Evolutionary conservation across 2,888 invertebrate species (phyloP), one percentile per base, ranked within the genome.

Genomic region (Drosophila borborema): DNA sequence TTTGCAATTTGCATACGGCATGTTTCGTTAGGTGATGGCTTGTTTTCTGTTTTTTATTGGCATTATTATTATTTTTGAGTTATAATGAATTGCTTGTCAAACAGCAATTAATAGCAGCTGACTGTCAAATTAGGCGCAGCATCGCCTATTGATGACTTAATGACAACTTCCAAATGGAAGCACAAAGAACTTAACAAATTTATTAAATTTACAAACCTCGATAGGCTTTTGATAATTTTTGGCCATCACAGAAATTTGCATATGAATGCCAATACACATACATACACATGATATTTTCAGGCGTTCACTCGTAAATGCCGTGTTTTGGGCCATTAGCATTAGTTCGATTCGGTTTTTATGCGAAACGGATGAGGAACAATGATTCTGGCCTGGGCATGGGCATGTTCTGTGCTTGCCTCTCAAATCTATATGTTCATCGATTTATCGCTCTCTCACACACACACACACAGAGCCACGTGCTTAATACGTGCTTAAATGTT

Each of bases 401-500:
- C 55, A 59, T 63, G 67, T 68, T 40, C 28, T 60, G 45, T 56
- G 67, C 63, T 46, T 69, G 60, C 46, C 49, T 61, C 56, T 51
- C 43, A 73, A 78, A 74, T 72, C 86, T 64, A 80, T 74, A 86
- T 67, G 74, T 72, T 72, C 72, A 85, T 85, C 81, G 89, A 85
- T 86, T 86, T 89, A 83, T 77, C 74, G 81, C 48, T 54, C 67
- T 56, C 71, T 62, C 45, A 41, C 34, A 48, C 59, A 60, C 41
- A 60, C 34, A 64, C 43, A n/a, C 20, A 23, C 38, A 45, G 18
- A 58, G 78, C 74, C 79, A 81, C 74, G 81, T 78, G 73, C 82
- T 82, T 85, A 90, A 89, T 87, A 89, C 90, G 88, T 89, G 90
- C 89, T 86, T 90, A 83, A 83, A 90, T 86, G 86, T 78, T 87